These are phyloP conservation scores for Atractosteus spatula DNA, from an alignment of 2,113 vertebrate genomes.

Conservation along the genomic window DNA sequence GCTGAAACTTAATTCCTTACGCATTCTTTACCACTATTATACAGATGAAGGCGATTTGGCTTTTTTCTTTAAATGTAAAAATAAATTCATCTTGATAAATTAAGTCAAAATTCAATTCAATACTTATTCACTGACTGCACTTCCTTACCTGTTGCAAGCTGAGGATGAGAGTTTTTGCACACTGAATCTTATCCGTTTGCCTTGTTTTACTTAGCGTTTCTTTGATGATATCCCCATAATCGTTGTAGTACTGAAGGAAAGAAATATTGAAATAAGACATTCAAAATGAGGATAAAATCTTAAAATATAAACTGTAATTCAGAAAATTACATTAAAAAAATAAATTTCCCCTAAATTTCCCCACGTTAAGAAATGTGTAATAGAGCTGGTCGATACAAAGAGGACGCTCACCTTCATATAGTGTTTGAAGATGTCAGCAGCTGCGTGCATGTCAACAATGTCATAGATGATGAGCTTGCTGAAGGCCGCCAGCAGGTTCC, in stretches of 20 bases:
- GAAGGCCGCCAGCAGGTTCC: slow-evolving; percentile 94
- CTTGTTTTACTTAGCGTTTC: slow-evolving; percentile 97
- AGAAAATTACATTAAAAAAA: too few species aligned
- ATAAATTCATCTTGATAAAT: too few species aligned
- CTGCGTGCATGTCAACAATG: slow-evolving; percentile 97
- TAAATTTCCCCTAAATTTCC: too few species aligned
- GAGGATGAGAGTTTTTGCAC: slow-evolving; percentile 98
- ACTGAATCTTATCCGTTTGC: slow-evolving; percentile 98
- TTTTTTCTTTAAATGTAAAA: too few species aligned
- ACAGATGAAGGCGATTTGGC: too few species aligned
- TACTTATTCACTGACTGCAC: background rate
- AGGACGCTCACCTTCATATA: slow-evolving; percentile 91
- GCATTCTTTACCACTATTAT: too few species aligned
- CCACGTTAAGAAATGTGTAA: too few species aligned
- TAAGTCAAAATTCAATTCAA: too few species aligned
- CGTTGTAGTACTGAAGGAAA: slow-evolving; percentile 88
- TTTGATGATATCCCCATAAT: slow-evolving; percentile 98
- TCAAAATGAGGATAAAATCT: background rate
- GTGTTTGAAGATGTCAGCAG: slow-evolving; percentile 98
- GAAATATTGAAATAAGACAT: background rate
- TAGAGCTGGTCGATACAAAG: too few species aligned
- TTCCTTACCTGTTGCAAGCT: slow-evolving; percentile 93
- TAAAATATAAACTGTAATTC: too few species aligned
- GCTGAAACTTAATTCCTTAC: too few species aligned
- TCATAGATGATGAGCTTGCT: slow-evolving; percentile 98